Percentiles rank a stretch among this genome's conserved stretches.
Evolutionary conservation across 2,797 vertebrate genomes (phyloP).

Genomic region (Enteromius thamalakanensis): DNA sequence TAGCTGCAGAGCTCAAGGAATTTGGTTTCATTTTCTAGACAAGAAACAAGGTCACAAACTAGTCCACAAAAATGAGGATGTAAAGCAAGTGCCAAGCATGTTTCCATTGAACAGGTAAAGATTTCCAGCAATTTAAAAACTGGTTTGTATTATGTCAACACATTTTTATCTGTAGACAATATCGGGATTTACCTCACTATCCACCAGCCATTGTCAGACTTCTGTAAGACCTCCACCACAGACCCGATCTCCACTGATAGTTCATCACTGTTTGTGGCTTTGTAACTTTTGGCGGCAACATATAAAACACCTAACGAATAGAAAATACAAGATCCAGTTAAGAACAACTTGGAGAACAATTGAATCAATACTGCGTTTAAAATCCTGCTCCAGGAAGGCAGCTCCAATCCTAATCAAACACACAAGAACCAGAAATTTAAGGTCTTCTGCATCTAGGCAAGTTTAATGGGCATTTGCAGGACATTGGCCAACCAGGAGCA

Average conservation of each 20-base stretch:
- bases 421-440: too few species aligned
- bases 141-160: not conserved
- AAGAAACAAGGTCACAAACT: not conserved
- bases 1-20: too few species aligned
- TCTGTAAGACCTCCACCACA: constrained; percentile 80
- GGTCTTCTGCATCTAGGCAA: not conserved
- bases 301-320: constrained; percentile 74
- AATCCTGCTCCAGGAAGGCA: not conserved
- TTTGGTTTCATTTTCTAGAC: not conserved
- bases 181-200: constrained; percentile 78
- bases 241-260: constrained; percentile 77
- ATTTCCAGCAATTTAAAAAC: not conserved
- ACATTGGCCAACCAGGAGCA: not conserved
- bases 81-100: not conserved
- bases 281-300: constrained; percentile 74
- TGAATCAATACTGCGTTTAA: not conserved
- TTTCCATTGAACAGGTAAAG: not conserved
- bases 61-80: not conserved
- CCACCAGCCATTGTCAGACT: constrained; percentile 89
- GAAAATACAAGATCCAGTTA: not conserved
- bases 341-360: not conserved
- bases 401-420: not conserved
- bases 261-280: constrained; percentile 80
- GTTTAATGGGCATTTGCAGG: not conserved
- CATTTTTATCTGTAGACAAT: not conserved